These are phyloP conservation scores for Epiperipatus broadwayi DNA, from an alignment of 2,888 invertebrate species.

Conservation along the genomic window DNA sequence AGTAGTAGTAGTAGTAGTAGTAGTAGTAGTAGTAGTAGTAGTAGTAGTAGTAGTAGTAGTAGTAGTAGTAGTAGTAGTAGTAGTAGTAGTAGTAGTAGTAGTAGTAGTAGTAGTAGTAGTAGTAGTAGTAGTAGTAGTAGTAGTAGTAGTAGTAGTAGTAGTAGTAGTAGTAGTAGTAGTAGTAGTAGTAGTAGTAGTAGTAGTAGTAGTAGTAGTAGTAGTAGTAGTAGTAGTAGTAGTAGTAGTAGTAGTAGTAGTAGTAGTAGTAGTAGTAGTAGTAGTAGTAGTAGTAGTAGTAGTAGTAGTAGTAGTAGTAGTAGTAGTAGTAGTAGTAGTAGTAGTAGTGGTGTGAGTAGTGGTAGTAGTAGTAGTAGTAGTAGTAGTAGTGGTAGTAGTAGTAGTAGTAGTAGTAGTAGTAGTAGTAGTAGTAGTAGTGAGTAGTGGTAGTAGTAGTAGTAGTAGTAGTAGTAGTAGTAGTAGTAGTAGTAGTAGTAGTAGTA, in stretches of 20 bases:
- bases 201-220: constrained; percentile 12
- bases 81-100: constrained; percentile 10
- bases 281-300: constrained; percentile 13
- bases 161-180: constrained; percentile 12
- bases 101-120: constrained; percentile 1
- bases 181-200: constrained; percentile 12
- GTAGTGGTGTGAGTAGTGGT: no score
- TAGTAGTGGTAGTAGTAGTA: constrained; percentile 14
- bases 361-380: no score
- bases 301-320: constrained; percentile 13
- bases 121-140: constrained; percentile 7
- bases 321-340: no score
- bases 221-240: constrained; percentile 12
- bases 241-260: constrained; percentile 12
- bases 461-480: constrained; percentile 13
- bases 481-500: constrained; percentile 13
- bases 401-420: constrained; percentile 13
- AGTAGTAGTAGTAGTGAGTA: no score
- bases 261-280: constrained; percentile 13
- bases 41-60: constrained; percentile 12
- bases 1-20: constrained; percentile 12
- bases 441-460: constrained; percentile 11
- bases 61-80: constrained; percentile 12
- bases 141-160: constrained; percentile 12
- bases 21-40: constrained; percentile 12